A percentile compares a stretch with the other conserved stretches of the same genome.
Conservation (phyloP, 2,888 invertebrate species). For the Calameuta filiformis region DNA sequence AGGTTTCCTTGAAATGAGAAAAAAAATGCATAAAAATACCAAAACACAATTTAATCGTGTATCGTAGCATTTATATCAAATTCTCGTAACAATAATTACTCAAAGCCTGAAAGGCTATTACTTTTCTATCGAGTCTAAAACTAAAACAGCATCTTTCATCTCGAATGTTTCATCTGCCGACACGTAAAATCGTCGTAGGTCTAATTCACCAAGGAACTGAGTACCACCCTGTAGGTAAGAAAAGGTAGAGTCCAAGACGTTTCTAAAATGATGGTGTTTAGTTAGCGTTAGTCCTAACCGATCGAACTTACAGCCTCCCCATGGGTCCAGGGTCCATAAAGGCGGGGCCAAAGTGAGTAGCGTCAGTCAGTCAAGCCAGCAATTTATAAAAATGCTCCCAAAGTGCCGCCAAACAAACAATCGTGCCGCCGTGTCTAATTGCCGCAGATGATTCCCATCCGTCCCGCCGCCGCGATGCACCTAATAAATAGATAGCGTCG, state of each 20-base stretch:
- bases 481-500: constrained; percentile 42
- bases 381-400: constrained; percentile 39
- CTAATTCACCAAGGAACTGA: neutral
- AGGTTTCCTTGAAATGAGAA: no score
- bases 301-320: neutral
- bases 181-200: neutral
- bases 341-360: constrained; percentile 7
- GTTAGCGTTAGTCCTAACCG: constrained; percentile 30
- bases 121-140: neutral
- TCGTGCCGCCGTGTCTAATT: constrained; percentile 46
- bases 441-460: constrained; percentile 46
- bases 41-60: no score
- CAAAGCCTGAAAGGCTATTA: neutral
- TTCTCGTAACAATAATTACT: neutral
- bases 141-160: neutral
- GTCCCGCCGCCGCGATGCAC: constrained; percentile 25
- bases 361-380: constrained; percentile 24
- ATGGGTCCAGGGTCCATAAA: neutral
- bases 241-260: neutral
- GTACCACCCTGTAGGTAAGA: neutral
- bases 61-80: no score
- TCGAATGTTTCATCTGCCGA: neutral
- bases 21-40: no score
- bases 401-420: constrained; percentile 54
- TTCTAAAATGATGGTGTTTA: constrained; percentile 27